phyloP scores from a whole-genome alignment of 1,140 invertebrate genomes.

The Teleogryllus occipitalis region DNA sequence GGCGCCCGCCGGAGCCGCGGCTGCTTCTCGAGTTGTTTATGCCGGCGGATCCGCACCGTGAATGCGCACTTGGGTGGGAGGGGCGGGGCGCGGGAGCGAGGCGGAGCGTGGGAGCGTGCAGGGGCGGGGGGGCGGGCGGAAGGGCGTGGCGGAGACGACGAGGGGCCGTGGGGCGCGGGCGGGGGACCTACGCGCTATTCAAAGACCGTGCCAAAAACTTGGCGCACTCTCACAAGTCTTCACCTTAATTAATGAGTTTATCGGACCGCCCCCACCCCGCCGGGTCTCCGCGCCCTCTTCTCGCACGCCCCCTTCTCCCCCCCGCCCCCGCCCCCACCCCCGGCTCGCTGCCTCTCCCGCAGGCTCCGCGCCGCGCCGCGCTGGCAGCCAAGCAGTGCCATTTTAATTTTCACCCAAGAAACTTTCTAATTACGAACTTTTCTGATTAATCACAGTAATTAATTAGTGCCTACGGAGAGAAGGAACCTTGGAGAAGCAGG shows the following conservation, averaged over 20 bases:
- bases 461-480: constrained; percentile 40
- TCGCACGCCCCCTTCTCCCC: no score
- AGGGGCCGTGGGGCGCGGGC: constrained; percentile 7
- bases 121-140: not conserved
- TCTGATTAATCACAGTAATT: constrained; percentile 48
- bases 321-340: constrained; percentile 19
- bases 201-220: constrained; percentile 21
- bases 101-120: not conserved
- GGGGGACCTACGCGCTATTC: not conserved
- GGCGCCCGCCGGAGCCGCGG: not conserved
- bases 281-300: constrained; percentile 19
- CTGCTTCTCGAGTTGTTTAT: no score
- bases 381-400: constrained; percentile 30
- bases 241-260: constrained; percentile 45
- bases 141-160: not conserved
- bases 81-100: not conserved
- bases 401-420: constrained; percentile 43
- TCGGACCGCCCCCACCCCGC: no score
- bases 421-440: constrained; percentile 49
- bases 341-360: no score
- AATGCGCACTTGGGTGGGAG: not conserved
- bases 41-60: not conserved
- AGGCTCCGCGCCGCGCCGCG: no score
- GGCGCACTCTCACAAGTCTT: constrained; percentile 21
- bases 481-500: not conserved